Base-by-base conservation (phyloP, 2,888 invertebrate genomes). In the Xestia sexstrigata region DNA sequence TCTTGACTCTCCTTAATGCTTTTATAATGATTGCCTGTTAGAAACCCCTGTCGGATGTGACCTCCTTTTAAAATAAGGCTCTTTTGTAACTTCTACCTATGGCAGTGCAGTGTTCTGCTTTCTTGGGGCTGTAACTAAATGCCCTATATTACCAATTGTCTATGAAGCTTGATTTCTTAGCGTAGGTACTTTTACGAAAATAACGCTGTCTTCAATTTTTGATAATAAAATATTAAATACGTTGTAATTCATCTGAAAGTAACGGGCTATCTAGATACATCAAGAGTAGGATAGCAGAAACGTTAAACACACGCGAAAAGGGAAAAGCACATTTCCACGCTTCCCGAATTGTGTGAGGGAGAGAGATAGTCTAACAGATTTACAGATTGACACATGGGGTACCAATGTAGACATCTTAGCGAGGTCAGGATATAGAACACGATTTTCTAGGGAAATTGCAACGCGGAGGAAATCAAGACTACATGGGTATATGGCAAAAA, bases 381-480 rank as follows among this genome's bases (percentile, higher is more conserved):
- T 20, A 58, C 52, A 52, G 69, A 70, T 45, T 23, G 69, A 72
- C 52, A 42, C 42, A 75, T 45, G 65, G 42, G 8, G 42, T 65
- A 52, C 49, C n/a, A 39, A 67, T 20, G 52, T 47, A 69, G 55
- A 35, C 49, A 63, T 68, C 67, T 45, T 35, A 63, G 63, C 68
- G 52, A 69, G 9, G 52, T 9, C 39, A 78, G 58, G 63, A 60
- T 65, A 79, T 65, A 60, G 63, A 70, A 60, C 63, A 52, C 49
- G 0, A 79, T 60, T 82, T 79, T 71, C 74, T 69, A 47, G 7
- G 75, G 79, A 75, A 71, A 75, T 74, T 65, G 30, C 52, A 15
- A 74, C 5, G 2, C 13, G 35, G 7, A 75, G 78, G 70, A 82
- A 55, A 55, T 26, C 68, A 20, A 63, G 20, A n/a, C 17, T 23